Base-by-base conservation (phyloP, 2,888 invertebrate genomes). In the Drosophila atripex region DNA sequence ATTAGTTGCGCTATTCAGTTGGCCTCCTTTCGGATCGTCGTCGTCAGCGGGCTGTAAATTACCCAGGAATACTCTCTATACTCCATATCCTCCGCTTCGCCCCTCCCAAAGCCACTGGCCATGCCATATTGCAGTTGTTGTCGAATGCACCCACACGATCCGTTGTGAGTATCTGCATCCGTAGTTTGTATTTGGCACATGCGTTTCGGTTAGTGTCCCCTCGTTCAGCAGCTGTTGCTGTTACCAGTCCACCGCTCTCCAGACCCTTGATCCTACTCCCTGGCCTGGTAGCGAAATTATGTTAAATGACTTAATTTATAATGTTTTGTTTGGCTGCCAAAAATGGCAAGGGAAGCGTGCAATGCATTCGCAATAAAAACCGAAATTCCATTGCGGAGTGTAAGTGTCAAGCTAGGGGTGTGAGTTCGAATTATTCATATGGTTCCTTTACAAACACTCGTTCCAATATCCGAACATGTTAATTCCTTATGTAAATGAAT, bases 221-320 rank as follows among this genome's bases (percentile, higher is more conserved):
- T 82, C 84, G 73, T 86, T 83, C 59, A 73, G 80, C 82, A 82
- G 82, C 82, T 82, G 82, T 86, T 86, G 71, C 79, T 49, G 64
- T 63, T 69, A 41, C 63, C 77, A 71, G 49, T 53, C 58, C 54
- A 16, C 16, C 18, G 39, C 1, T 23, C n/a, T 53, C 11, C 18
- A 32, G 21, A 32, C 38, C 46, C 30, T 38, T 46, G 28, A 32
- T 23, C 66, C 46, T 16, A 52, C 61, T 56, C 71, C 64, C 63
- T 84, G 76, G 87, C 64, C 63, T 84, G 76, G 87, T 82, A 84
- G 83, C 87, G 79, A 87, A 87, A 87, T 84, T 85, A 87, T 78
- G 82, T 85, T 84, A 84, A 84, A 87, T 84, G 86, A 73, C 87
- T 84, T 84, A 82, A 84, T 84, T 87, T 84, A 84, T 87, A 75